These are phyloP conservation scores for Drosophila fungiperda DNA, from an alignment of 2,888 invertebrate species.

Conservation along the genomic window DNA sequence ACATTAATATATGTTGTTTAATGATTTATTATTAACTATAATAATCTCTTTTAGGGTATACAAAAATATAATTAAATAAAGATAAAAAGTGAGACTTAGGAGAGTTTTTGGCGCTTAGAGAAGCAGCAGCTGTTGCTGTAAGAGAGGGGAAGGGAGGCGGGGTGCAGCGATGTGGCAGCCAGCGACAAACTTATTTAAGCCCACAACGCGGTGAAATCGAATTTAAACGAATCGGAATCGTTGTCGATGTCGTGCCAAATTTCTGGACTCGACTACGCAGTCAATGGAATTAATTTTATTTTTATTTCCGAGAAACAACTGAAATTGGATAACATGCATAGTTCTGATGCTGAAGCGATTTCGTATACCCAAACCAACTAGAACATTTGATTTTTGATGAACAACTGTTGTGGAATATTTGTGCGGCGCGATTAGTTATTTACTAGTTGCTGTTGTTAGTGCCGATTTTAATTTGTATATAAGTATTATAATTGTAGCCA, in stretches of 20 bases:
- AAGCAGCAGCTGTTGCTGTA: background rate
- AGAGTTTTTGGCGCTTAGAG: slow-evolving; percentile 10
- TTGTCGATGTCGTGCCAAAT: slow-evolving; percentile 26
- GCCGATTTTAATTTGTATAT: slow-evolving; percentile 30
- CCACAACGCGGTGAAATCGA: slow-evolving; percentile 36
- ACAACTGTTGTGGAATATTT: slow-evolving; percentile 59
- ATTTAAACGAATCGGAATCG: slow-evolving; percentile 47
- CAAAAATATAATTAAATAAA: background rate
- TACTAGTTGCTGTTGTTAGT: background rate
- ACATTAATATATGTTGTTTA: no score
- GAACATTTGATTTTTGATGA: slow-evolving; percentile 45
- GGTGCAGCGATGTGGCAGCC: background rate
- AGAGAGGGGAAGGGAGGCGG: no score
- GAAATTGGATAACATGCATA: background rate
- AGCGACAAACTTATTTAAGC: slow-evolving; percentile 52
- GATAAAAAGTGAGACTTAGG: slow-evolving; percentile 17
- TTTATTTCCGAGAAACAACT: slow-evolving; percentile 5
- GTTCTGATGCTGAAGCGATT: background rate
- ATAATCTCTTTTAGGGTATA: background rate
- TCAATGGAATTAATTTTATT: slow-evolving; percentile 24
- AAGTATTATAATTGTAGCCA: slow-evolving; percentile 45
- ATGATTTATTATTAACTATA: no score
- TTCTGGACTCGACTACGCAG: background rate
- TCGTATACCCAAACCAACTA: background rate
- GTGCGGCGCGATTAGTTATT: background rate